These are phyloP conservation scores for Harpegnathos saltator DNA, from an alignment of 1,140 invertebrate species.

Conservation along the genomic window DNA sequence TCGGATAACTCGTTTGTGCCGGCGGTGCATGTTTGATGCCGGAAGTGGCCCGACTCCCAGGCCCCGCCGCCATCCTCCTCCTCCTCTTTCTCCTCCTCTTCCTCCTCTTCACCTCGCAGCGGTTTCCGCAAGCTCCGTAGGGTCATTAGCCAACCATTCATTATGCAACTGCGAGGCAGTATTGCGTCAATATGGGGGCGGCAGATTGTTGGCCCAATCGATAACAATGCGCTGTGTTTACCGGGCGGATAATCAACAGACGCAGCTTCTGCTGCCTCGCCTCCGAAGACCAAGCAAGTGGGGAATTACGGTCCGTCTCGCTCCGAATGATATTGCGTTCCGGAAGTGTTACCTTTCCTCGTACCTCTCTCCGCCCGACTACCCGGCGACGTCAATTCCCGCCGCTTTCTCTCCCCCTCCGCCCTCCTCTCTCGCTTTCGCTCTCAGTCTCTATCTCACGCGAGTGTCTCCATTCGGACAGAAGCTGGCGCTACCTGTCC, in stretches of 20 bases:
- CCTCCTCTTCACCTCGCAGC: conserved; percentile 64
- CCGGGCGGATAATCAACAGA: conserved; percentile 81
- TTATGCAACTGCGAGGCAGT: conserved; percentile 82
- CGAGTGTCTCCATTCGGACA: conserved; percentile 22
- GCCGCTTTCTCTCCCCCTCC: neutral
- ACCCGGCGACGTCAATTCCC: conserved; percentile 28
- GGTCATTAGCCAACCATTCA: conserved; percentile 84
- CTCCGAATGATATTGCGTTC: conserved; percentile 72
- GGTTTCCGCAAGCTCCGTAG: conserved; percentile 83
- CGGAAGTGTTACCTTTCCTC: conserved; percentile 64
- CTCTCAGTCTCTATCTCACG: neutral
- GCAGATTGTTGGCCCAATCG: conserved; percentile 82
- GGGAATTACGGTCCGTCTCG: conserved; percentile 73
- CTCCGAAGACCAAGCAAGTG: conserved; percentile 75
- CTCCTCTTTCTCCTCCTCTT: no score
- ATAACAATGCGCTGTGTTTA: conserved; percentile 82
- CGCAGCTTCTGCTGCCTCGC: conserved; percentile 70
- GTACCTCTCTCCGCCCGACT: neutral
- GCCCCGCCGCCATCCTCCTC: conserved; percentile 71
- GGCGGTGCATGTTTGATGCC: conserved; percentile 81
- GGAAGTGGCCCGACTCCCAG: conserved; percentile 79
- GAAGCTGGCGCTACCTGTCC: neutral
- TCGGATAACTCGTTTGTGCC: conserved; percentile 57
- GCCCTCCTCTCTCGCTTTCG: neutral
- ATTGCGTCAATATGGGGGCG: conserved; percentile 81